phyloP scores from a whole-genome alignment of 2,888 invertebrate species.

The Carabus problematicus region DNA sequence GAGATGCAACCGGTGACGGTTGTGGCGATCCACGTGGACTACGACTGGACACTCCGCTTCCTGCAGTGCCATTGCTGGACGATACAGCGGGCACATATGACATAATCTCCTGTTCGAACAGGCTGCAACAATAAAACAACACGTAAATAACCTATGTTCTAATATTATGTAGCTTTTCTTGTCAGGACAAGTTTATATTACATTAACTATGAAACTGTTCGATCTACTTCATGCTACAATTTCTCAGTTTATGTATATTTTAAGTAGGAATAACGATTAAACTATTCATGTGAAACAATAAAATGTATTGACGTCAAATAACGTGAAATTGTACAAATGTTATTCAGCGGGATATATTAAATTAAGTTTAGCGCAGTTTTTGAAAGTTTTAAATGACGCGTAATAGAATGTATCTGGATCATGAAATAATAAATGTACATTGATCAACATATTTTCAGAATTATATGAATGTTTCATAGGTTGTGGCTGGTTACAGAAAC shows the following conservation, averaged over 20 bases:
- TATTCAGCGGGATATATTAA: not conserved
- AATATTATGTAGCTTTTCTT: not conserved
- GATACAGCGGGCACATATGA: constrained; percentile 85
- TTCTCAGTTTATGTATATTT: not conserved
- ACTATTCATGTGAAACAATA: constrained; percentile 8
- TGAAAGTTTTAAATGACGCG: no score
- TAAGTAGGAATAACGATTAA: constrained; percentile 14
- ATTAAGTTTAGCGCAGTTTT: no score
- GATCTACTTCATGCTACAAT: no score
- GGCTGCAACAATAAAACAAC: constrained; percentile 66
- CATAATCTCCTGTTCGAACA: constrained; percentile 99
- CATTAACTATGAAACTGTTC: not conserved
- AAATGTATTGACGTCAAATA: constrained; percentile 13
- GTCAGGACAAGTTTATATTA: constrained; percentile 12
- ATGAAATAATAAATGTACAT: no score
- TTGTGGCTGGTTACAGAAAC: no score
- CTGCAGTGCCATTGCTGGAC: constrained; percentile 54
- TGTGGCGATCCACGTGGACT: constrained; percentile 70
- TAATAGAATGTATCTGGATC: no score
- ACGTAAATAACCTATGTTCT: not conserved
- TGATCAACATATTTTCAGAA: constrained; percentile 17
- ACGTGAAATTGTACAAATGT: constrained; percentile 8
- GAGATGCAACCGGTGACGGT: constrained; percentile 79
- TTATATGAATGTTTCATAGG: not conserved
- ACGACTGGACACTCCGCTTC: constrained; percentile 55